These are phyloP conservation scores for Chaetura pelagica DNA, from an alignment of 2,113 vertebrate species.

Conservation along the genomic window DNA sequence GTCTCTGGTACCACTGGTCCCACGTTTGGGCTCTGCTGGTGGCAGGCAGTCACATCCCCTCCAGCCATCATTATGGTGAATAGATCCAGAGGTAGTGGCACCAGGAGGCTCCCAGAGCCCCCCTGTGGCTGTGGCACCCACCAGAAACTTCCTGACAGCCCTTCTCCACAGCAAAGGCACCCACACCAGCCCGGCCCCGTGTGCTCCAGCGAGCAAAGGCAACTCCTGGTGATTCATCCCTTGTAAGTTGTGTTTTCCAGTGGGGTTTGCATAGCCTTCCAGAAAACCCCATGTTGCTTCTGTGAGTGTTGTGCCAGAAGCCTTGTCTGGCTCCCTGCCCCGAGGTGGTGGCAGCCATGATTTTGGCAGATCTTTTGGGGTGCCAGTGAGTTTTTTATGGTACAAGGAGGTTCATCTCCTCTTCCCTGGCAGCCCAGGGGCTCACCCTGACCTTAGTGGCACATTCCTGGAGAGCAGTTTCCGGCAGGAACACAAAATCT, in stretches of 20 bases:
- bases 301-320: fast-evolving
- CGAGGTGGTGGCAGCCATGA: fast-evolving
- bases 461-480: not conserved
- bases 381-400: not conserved
- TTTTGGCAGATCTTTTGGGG: not conserved
- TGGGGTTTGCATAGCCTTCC: not conserved
- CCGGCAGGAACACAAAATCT: fast-evolving
- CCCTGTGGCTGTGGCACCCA: not conserved
- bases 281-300: not conserved
- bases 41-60: fast-evolving
- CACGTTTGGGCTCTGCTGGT: not conserved
- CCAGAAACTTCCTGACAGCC: fast-evolving
- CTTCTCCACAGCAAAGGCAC: not conserved
- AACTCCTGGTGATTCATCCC: not conserved
- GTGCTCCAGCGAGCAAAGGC: not conserved
- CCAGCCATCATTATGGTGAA: not conserved
- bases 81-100: not conserved
- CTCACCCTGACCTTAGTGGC: not conserved
- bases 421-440: not conserved
- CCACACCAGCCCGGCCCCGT: fast-evolving
- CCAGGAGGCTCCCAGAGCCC: not conserved
- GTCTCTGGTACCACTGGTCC: fast-evolving
- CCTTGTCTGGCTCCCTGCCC: not conserved
- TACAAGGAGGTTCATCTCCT: not conserved
- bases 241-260: not conserved